Base-by-base conservation (phyloP, 2,113 vertebrate species). In the Neogobius melanostomus region DNA sequence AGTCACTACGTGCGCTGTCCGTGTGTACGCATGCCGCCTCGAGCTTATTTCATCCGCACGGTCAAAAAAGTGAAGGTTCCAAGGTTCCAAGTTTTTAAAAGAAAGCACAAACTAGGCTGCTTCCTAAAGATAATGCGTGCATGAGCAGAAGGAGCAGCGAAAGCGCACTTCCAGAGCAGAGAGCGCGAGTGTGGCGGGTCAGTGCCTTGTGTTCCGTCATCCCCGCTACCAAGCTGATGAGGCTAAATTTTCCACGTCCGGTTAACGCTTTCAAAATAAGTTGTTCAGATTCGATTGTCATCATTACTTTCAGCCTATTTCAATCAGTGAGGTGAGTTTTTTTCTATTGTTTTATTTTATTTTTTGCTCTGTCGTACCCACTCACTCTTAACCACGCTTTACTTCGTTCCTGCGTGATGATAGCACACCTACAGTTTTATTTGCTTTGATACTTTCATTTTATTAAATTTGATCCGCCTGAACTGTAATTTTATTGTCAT, bases 221-320 rank as follows among this genome's bases (percentile, higher is more conserved):
- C 59, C 28, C 64, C 57, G 5, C 0, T 0, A 7, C n/a, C 36
- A 59, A 72, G 59, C 5, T 6, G 9, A 44, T 14, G 54, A 8
- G 7, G 16, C 43, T 15, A 7, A 0, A 36, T 3, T 0, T 1
- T 0, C 0, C 0, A 53, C 21, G 0, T 86, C 89, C 82, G 72
- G 42, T 36, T 11, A 0, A 0, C 2, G 3, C 2, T 76, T 83
- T 85, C 85, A 79, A 56, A 86, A 60, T 85, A 86, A 81, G 1
- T 68, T 65, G 12, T 5, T 3, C 0, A 15, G 4, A 42, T 0
- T 8, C 6, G 11, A 36, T 36, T 21, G 21, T 36, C 28, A 4
- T 36, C 28, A 36, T 36, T 36, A 36, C 28, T 3, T 36, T 36
- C 28, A 36, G 28, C 28, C 28, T 47, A 47, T 8, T 47, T 8